Evolutionary conservation across 2,888 invertebrate species (phyloP).

Genomic region (Tachina lurida): DNA sequence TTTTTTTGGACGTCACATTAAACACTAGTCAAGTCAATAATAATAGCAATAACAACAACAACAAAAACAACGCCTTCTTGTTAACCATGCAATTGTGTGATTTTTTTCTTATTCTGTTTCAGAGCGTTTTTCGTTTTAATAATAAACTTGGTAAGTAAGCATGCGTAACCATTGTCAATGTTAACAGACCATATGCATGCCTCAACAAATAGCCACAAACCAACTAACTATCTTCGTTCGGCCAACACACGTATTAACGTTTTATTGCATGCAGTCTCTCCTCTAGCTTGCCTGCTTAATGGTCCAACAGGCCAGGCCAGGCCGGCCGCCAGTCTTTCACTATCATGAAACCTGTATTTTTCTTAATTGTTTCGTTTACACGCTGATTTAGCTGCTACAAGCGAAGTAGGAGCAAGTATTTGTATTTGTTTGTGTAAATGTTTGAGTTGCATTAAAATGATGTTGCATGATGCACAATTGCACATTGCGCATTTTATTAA

Average conservation of each 20-base stretch:
- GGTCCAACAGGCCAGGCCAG: slow-evolving; percentile 13
- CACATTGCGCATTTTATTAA: slow-evolving; percentile 51
- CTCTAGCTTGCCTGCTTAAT: slow-evolving; percentile 19
- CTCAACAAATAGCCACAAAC: slow-evolving; percentile 50
- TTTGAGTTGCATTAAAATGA: slow-evolving; percentile 51
- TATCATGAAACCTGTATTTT: slow-evolving; percentile 62
- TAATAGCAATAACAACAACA: background rate
- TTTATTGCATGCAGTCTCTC: slow-evolving; percentile 29
- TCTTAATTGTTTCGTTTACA: slow-evolving; percentile 57
- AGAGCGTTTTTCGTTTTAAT: slow-evolving; percentile 34
- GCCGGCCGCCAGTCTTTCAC: slow-evolving; percentile 11
- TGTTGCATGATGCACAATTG: slow-evolving; percentile 63
- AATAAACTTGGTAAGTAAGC: slow-evolving; percentile 73
- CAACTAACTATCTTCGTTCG: slow-evolving; percentile 41
- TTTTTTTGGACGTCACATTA: slow-evolving; percentile 42
- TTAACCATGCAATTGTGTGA: slow-evolving; percentile 49
- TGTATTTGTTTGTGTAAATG: background rate
- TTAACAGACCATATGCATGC: slow-evolving; percentile 59
- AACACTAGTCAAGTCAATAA: slow-evolving; percentile 18
- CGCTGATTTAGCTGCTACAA: slow-evolving; percentile 24
- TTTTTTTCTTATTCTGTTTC: slow-evolving; percentile 14
- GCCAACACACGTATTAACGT: slow-evolving; percentile 61
- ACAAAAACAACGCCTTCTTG: slow-evolving; percentile 62
- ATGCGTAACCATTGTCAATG: slow-evolving; percentile 75
- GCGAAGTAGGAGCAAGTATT: background rate